Evolutionary conservation across 2,888 invertebrate genomes (phyloP).

Genomic region (Ferrisia virgata): DNA sequence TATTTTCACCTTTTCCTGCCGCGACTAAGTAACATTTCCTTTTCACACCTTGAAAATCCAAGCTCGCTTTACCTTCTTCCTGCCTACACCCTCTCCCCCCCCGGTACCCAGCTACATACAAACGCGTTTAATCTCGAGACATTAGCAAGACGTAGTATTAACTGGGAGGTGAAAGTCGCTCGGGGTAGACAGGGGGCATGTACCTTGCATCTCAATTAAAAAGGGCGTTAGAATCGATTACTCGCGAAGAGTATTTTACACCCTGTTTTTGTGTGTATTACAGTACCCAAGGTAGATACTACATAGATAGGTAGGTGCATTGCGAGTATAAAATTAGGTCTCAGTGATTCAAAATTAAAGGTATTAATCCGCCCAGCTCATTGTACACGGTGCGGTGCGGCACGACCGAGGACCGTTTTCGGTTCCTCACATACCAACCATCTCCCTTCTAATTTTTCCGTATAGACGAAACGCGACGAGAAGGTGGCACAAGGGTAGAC

Average conservation of each 20-base stretch:
- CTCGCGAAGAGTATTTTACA: not conserved
- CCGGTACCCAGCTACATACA: no score
- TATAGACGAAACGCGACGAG: not conserved
- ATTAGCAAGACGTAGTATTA: no score
- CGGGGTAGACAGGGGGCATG: not conserved
- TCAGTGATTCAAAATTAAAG: not conserved
- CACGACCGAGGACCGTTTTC: no score
- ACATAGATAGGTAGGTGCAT: not conserved
- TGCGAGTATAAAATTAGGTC: not conserved
- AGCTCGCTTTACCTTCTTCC: no score
- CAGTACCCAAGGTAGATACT: not conserved
- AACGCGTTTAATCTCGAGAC: not conserved
- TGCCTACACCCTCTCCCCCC: not conserved
- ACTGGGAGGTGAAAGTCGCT: no score
- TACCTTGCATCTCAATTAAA: not conserved
- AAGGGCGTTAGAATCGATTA: constrained; percentile 9
- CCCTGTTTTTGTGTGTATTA: not conserved
- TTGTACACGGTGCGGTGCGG: no score
- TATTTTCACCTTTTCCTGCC: no score
- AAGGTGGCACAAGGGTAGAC: not conserved
- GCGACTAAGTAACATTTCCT: not conserved
- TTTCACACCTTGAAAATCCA: not conserved
- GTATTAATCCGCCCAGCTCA: constrained; percentile 4
- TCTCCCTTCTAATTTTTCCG: not conserved
- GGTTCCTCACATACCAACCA: not conserved